These are phyloP conservation scores for Trichopoda pennipes DNA, from an alignment of 2,888 invertebrate species.

Conservation along the genomic window DNA sequence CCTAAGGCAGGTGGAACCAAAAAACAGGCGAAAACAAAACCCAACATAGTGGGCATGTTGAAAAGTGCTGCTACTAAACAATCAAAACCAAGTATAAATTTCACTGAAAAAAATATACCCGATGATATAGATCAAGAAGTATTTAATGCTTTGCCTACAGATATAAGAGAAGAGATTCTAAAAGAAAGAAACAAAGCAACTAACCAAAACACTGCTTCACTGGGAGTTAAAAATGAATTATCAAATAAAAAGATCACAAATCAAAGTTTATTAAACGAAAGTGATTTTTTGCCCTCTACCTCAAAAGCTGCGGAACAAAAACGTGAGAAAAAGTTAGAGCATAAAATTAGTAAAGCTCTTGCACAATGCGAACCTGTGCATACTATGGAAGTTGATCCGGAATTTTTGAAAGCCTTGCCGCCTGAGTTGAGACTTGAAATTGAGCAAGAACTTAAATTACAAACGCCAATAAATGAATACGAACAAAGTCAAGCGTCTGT, in stretches of 20 bases:
- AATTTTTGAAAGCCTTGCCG: conserved; percentile 84
- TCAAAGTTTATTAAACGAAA: conserved; percentile 62
- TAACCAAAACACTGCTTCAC: background rate
- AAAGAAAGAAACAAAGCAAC: conserved; percentile 39
- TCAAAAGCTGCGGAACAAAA: conserved; percentile 71
- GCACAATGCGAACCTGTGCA: background rate
- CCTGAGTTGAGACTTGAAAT: conserved; percentile 83
- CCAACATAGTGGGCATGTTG: conserved; percentile 74
- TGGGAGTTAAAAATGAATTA: background rate
- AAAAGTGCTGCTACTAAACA: conserved; percentile 71
- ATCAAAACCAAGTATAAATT: background rate
- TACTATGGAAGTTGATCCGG: conserved; percentile 81
- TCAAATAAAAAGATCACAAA: background rate
- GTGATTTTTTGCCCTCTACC: conserved; percentile 75
- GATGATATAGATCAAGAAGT: conserved; percentile 83
- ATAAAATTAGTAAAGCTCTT: conserved; percentile 3
- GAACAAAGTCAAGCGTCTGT: conserved; percentile 48
- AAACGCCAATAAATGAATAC: conserved; percentile 24
- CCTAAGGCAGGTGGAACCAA: conserved; percentile 43
- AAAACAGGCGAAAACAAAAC: conserved; percentile 55
- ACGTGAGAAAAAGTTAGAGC: conserved; percentile 41
- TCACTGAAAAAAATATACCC: conserved; percentile 55
- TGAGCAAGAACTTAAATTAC: conserved; percentile 70
- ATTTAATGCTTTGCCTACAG: conserved; percentile 84
- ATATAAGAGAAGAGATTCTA: conserved; percentile 83